Evolutionary conservation across 2,797 vertebrate genomes (phyloP).

Genomic region (Monodelphis domestica): DNA sequence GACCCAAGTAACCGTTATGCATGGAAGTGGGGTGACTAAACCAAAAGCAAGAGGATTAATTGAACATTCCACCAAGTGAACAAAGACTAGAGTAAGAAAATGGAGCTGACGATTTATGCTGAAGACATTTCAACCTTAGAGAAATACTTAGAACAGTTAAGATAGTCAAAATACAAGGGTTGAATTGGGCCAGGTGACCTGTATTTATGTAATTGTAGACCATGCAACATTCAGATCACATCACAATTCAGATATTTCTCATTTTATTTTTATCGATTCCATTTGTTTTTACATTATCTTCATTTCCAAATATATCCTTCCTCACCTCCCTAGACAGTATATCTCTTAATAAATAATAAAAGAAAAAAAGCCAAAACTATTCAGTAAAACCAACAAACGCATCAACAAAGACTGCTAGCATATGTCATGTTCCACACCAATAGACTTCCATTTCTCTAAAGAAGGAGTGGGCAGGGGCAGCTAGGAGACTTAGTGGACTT

Average conservation of each 20-base stretch:
- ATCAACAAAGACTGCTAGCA: background rate
- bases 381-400: no score
- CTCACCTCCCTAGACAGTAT: background rate
- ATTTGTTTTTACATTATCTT: background rate
- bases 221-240: background rate
- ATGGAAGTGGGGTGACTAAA: background rate
- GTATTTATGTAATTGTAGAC: background rate
- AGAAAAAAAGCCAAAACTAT: no score
- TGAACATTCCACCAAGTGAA: conserved; percentile 21
- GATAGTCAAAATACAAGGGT: conserved; percentile 9
- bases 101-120: background rate
- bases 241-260: background rate
- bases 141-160: conserved; percentile 48
- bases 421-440: background rate
- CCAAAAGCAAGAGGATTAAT: conserved; percentile 60
- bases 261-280: background rate
- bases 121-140: background rate
- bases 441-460: background rate
- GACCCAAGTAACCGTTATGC: conserved; percentile 4
- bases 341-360: background rate
- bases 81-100: conserved; percentile 35
- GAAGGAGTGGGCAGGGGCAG: no score
- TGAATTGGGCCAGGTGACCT: background rate
- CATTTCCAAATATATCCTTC: background rate
- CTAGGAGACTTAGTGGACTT: no score